Evolutionary conservation across 2,113 vertebrate species (phyloP).

Genomic region (Rattus norvegicus): GRCr8 NC_086020.1:242884001-242884500

Average conservation of each 20-base stretch:
- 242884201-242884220: not conserved
- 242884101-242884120: not conserved
- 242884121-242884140: not conserved
- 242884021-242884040: not conserved
- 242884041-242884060: not conserved
- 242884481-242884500: not conserved
- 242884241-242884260: not conserved
- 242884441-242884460: slow-evolving; percentile 9
- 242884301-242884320: not conserved
- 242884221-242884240: not conserved
- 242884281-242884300: slow-evolving; percentile 14
- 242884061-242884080: not conserved
- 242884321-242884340: not conserved
- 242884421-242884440: slow-evolving; percentile 66
- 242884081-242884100: not conserved
- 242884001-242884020: not conserved
- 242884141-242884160: not conserved
- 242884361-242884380: slow-evolving; percentile 1
- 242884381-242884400: not conserved
- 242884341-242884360: slow-evolving; percentile 39
- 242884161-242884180: not conserved
- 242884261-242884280: not conserved
- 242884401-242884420: slow-evolving; percentile 5
- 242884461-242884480: not conserved
- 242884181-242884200: not conserved